Evolutionary conservation across 2,888 invertebrate genomes (phyloP).

Genomic region (Bellardia bayeri): DNA sequence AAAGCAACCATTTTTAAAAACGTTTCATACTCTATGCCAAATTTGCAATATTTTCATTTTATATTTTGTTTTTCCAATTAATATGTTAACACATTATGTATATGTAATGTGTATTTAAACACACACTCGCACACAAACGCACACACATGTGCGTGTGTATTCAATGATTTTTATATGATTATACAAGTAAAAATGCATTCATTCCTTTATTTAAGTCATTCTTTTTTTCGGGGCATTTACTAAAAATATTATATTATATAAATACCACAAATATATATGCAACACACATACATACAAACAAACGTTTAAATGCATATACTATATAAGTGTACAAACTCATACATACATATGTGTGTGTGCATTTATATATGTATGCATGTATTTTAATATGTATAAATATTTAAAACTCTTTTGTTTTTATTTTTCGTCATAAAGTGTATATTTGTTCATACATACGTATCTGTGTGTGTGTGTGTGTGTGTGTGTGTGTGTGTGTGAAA

Average conservation of each 20-base stretch:
- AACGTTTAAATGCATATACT: background rate
- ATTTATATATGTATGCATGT: background rate
- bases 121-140: conserved; percentile 1
- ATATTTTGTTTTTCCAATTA: conserved; percentile 69
- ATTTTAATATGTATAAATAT: conserved; percentile 33
- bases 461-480: background rate
- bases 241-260: conserved; percentile 64
- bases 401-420: conserved; percentile 29
- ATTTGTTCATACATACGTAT: background rate
- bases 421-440: conserved; percentile 27
- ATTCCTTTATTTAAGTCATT: conserved; percentile 51
- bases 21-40: conserved; percentile 52
- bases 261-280: conserved; percentile 45
- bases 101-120: conserved; percentile 45
- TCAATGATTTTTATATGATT: conserved; percentile 63
- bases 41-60: conserved; percentile 62
- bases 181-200: conserved; percentile 59
- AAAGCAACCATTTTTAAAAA: conserved; percentile 69
- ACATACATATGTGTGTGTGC: background rate
- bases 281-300: background rate
- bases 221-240: conserved; percentile 68
- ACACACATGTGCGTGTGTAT: conserved; percentile 56
- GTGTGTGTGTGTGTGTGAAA: background rate
- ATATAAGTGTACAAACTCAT: background rate
- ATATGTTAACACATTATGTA: conserved; percentile 71